Base-by-base conservation (phyloP, 2,797 vertebrate genomes). In the Etheostoma nigrum region DNA sequence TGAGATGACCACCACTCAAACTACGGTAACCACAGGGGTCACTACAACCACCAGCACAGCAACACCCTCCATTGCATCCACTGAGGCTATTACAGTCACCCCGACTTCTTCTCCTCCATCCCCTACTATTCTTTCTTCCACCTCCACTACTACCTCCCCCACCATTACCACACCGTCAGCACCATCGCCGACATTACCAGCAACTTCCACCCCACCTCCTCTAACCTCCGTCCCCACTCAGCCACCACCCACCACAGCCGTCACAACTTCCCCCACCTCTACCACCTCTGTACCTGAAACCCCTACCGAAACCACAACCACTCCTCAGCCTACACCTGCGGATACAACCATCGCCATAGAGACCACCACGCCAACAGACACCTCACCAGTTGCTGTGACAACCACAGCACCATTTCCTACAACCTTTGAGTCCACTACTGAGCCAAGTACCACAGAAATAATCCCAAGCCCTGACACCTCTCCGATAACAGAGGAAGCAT, bases 401-500 rank as follows among this genome's bases (percentile, higher is more conserved):
- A 89, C 91, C 18, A 67, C 86, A 10, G n/a, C 61, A 12, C 42
- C 67, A 1, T 67, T 45, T 44, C 62, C 82, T 8, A 86, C 83
- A 40, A 89, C 89, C 30, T 54, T 23, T 0, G 88, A 93, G 69
- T 30, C 62, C 21, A 81, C 85, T 1, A 64, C 76, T 47, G 82
- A 86, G 76, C 25, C 42, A 1, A 27, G 27, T 4, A 87, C 90
- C 19, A 91, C 86, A 6, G 87, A 89, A 83, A 71, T 67, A 18
- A 30, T 78, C 64, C 88, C 89, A 61, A 88, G 88, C 51, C 81
- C 90, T 0, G 79, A 81, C 30, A 81, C 86, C 6, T 79, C 88
- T 58, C 63, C 81, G 6, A 61, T 75, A 5, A 79, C 84, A 23
- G 89, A 90, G 49, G 87, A 88, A 54, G 21, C 74, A 30, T 80